Percentiles rank a stretch among this genome's conserved stretches.
These are phyloP conservation scores for Gallinago media DNA, from an alignment of 2,113 vertebrate species.

Conservation along the genomic window DNA sequence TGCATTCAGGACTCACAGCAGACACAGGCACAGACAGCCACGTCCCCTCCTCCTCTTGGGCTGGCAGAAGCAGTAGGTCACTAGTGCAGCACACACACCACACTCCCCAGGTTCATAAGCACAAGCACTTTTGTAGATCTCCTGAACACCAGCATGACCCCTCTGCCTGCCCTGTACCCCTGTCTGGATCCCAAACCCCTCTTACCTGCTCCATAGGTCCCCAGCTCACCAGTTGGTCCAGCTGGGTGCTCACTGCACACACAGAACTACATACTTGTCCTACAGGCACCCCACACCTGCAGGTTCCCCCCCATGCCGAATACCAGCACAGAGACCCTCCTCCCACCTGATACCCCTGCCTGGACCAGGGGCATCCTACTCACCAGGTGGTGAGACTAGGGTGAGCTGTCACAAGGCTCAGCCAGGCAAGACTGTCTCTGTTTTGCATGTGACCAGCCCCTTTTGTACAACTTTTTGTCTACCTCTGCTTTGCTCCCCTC, in stretches of 20 bases:
- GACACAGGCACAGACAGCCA: not conserved
- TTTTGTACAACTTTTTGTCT: not conserved
- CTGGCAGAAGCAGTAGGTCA: not conserved
- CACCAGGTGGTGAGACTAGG: not conserved
- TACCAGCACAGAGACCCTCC: accelerated
- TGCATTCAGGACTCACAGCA: not conserved
- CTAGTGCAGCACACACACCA: not conserved
- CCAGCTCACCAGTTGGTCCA: accelerated
- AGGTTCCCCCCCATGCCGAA: not conserved
- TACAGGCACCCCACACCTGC: accelerated
- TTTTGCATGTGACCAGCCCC: not conserved
- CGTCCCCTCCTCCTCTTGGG: accelerated
- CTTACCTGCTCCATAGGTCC: accelerated
- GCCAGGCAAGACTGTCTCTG: not conserved
- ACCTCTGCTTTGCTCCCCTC: not conserved
- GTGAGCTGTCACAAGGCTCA: not conserved
- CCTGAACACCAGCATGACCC: accelerated
- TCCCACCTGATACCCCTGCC: not conserved
- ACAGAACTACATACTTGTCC: not conserved
- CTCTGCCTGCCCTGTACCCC: accelerated
- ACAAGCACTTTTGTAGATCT: accelerated
- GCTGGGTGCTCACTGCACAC: accelerated
- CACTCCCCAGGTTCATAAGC: not conserved
- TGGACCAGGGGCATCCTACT: accelerated
- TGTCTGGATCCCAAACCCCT: accelerated